Evolutionary conservation across 2,888 invertebrate genomes (phyloP).

Genomic region (Tetragonisca angustula): DNA sequence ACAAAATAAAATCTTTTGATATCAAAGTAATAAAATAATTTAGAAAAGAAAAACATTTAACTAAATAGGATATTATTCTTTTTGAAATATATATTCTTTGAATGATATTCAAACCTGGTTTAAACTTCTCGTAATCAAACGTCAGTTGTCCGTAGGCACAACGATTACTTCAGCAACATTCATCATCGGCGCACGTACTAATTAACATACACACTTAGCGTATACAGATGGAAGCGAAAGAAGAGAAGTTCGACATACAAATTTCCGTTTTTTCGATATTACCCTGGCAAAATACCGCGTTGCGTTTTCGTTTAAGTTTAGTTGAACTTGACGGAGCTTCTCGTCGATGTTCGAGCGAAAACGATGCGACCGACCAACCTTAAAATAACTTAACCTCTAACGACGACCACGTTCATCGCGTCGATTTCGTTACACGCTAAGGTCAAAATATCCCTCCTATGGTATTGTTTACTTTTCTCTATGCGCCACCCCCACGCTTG

Average conservation of each 20-base stretch:
- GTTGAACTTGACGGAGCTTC: constrained; percentile 23
- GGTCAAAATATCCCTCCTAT: constrained; percentile 58
- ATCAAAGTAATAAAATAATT: too few relatives aligned
- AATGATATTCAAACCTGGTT: too few relatives aligned
- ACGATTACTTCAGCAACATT: neutral
- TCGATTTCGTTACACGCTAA: constrained; percentile 56
- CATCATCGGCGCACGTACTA: neutral
- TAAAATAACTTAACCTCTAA: constrained; percentile 53
- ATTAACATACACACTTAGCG: constrained; percentile 21
- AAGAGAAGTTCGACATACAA: constrained; percentile 13
- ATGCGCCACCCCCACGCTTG: constrained; percentile 18
- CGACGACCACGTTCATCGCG: constrained; percentile 32
- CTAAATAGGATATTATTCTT: too few relatives aligned
- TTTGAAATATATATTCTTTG: too few relatives aligned
- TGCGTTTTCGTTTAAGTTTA: constrained; percentile 23
- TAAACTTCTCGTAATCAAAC: neutral
- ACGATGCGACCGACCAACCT: constrained; percentile 51
- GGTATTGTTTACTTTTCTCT: constrained; percentile 38
- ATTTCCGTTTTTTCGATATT: constrained; percentile 11
- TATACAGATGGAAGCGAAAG: constrained; percentile 5
- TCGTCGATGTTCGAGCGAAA: constrained; percentile 33
- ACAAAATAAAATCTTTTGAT: too few relatives aligned
- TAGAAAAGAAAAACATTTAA: too few relatives aligned
- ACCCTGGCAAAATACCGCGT: neutral
- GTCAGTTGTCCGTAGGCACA: too few relatives aligned